Evolutionary conservation across 2,797 vertebrate genomes (phyloP).

Genomic region (Borostomias antarcticus): DNA sequence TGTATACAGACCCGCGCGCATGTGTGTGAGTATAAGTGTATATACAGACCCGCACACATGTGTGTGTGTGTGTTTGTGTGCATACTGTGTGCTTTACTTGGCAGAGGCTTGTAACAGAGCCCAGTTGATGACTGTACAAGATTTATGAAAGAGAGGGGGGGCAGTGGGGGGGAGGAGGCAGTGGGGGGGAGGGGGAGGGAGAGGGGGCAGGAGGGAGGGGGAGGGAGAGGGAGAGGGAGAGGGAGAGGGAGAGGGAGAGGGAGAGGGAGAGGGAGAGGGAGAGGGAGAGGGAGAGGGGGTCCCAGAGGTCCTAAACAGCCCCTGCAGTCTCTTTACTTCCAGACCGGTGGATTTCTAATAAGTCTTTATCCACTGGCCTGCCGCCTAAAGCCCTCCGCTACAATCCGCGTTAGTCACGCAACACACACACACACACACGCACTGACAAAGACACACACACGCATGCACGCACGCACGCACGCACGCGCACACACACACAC

Average conservation of each 20-base stretch:
- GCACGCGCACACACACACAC: no score
- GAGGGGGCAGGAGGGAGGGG: background rate
- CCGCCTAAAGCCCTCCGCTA: slow-evolving; percentile 23
- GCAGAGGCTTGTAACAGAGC: no score
- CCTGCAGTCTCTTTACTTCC: slow-evolving; percentile 39
- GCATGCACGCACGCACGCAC: background rate
- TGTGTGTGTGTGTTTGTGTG: no score
- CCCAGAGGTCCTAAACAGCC: slow-evolving; percentile 16
- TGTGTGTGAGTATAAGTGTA: no score
- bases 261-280: slow-evolving; percentile 20
- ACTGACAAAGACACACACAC: no score
- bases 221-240: background rate
- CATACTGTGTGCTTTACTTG: no score
- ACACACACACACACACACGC: slow-evolving; percentile 5
- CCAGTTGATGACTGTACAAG: no score
- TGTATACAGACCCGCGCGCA: no score
- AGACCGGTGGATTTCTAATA: slow-evolving; percentile 43
- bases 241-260: background rate
- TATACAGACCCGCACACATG: no score
- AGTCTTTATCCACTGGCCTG: slow-evolving; percentile 37
- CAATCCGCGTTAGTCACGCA: slow-evolving; percentile 40
- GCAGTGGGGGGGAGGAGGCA: no score
- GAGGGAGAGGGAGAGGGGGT: no score
- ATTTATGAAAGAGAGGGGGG: slow-evolving; percentile 23
- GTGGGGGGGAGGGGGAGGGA: no score